Conservation (phyloP, 2,797 vertebrate species). For the Bucorvus abyssinicus region DNA sequence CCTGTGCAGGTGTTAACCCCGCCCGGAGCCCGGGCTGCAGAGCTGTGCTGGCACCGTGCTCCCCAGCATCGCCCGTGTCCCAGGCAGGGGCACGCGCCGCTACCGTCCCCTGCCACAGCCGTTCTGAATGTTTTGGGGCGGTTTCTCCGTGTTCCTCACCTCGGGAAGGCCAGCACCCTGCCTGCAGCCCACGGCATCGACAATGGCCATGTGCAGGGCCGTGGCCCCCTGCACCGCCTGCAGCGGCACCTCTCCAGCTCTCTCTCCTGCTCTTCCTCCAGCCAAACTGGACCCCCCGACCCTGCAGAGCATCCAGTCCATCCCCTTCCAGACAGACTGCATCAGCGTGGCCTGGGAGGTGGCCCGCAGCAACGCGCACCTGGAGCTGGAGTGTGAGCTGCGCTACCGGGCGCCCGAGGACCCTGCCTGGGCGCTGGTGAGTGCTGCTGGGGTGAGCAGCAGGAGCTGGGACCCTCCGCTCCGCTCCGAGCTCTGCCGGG, state of each 20-base stretch:
- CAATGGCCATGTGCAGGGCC: accelerated
- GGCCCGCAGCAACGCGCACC: slow-evolving; percentile 61
- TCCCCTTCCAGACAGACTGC: slow-evolving; percentile 71
- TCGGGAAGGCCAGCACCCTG: not conserved
- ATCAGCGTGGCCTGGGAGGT: slow-evolving; percentile 76
- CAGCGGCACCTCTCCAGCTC: not conserved
- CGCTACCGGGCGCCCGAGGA: slow-evolving; percentile 66
- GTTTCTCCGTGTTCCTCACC: not conserved
- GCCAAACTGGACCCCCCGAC: slow-evolving; percentile 84
- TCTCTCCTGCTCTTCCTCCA: slow-evolving; percentile 46
- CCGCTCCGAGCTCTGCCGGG: not conserved
- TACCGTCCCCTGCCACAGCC: not conserved
- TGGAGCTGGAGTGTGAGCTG: slow-evolving; percentile 76
- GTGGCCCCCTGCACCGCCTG: accelerated
- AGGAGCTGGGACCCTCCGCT: not conserved
- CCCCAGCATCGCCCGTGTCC: not conserved
- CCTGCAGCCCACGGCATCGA: not conserved
- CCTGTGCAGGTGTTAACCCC: accelerated
- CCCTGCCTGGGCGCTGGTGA: slow-evolving; percentile 66
- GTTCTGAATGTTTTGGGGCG: not conserved
- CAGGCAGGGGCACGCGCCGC: accelerated
- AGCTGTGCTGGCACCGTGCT: accelerated
- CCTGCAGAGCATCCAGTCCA: slow-evolving; percentile 55
- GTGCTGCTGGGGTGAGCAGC: not conserved
- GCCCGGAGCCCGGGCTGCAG: not conserved